phyloP scores from a whole-genome alignment of 2,888 invertebrate species.

The Drosophila dives region DNA sequence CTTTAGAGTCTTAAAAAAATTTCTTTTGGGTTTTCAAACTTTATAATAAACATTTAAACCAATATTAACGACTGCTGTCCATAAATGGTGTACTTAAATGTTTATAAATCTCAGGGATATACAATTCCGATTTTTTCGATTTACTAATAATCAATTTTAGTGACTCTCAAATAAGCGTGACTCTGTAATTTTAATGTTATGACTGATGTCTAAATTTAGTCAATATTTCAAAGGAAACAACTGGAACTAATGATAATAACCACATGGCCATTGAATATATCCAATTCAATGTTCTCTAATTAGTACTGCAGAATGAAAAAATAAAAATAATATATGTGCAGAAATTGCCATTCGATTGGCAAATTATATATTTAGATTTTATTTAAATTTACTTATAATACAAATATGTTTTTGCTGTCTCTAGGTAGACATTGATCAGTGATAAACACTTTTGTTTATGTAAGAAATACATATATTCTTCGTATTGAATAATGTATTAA shows the following conservation, averaged over 20 bases:
- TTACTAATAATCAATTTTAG: background rate
- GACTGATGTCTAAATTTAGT: background rate
- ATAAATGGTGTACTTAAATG: background rate
- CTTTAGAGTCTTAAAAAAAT: background rate
- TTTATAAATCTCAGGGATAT: background rate
- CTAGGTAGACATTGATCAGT: background rate
- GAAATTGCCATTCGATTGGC: background rate
- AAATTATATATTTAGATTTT: background rate
- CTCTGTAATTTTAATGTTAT: background rate
- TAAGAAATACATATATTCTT: background rate
- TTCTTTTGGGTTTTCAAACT: background rate
- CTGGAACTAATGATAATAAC: background rate
- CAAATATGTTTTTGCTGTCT: background rate
- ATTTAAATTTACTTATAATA: background rate
- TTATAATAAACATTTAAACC: background rate
- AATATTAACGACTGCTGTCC: background rate
- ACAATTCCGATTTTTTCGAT: background rate
- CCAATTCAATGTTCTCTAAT: background rate
- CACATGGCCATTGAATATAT: too few relatives aligned
- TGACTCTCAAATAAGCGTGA: background rate
- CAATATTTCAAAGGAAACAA: background rate
- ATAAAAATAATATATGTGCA: background rate
- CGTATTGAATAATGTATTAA: too few relatives aligned
- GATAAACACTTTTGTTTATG: background rate
- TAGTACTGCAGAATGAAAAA: background rate